Evolutionary conservation across 2,888 invertebrate genomes (phyloP), one percentile per base, ranked within the genome.

Genomic region (Campaea margaritaria): DNA sequence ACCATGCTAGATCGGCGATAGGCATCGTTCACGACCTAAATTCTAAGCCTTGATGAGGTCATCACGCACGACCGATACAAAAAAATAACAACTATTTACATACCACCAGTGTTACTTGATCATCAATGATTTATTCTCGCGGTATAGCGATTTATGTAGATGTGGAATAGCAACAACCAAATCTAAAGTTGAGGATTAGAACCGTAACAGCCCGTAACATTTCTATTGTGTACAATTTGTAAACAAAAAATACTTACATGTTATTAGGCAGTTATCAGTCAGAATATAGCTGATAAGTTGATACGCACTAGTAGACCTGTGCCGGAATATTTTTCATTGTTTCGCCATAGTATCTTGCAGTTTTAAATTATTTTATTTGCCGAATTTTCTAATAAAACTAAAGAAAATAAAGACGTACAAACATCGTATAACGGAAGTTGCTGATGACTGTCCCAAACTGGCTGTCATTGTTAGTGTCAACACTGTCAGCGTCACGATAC

Each of bases 211-310:
- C 34, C 9, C 11, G 9, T 11, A 34, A 11, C n/a, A 47, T 41
- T 27, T n/a, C n/a, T n/a, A n/a, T n/a, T n/a, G n/a, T n/a, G n/a
- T n/a, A n/a, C n/a, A n/a, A 46, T 61, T 39, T 28, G 42, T 49
- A 65, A 53, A 62, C 58, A 64, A 55, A 60, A 51, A 44, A 51
- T 49, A 65, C 63, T 65, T 59, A 65, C 65, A 21, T 46, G 55
- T 27, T 27, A 13, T 42, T 12, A 3, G 12, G 50, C 21, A 31
- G 34, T 44, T 15, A 8, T 15, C 38, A 31, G 58, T 49, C 47
- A 39, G 15, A 47, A 4, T 14, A 21, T 38, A 38, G 13, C 16
- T 34, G 1, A 8, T 44, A 41, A 16, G 31, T 27, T 31, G 49
- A 12, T 44, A 28, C 15, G 21, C 16, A 13, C 45, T 16, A 44